Conservation (phyloP, 2,113 vertebrate species). For the Kryptolebias marmoratus region DNA sequence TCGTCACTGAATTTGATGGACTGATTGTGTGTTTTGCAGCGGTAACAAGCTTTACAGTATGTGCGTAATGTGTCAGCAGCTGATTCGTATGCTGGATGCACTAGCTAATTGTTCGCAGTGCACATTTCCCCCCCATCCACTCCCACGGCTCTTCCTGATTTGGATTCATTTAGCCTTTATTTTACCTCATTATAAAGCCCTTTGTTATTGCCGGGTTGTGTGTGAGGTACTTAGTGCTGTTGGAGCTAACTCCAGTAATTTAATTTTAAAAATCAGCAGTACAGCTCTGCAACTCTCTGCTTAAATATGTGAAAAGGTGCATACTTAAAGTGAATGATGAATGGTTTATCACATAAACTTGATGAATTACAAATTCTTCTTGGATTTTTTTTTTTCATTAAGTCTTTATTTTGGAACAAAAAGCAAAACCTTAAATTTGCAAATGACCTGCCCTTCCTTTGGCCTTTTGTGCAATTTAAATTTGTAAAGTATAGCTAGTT, state of each 20-base stretch:
- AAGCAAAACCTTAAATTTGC: slow-evolving; percentile 29
- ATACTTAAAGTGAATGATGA: slow-evolving; percentile 40
- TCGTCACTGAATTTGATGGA: slow-evolving; percentile 55
- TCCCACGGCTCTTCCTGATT: slow-evolving; percentile 71
- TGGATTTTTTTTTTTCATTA: slow-evolving; percentile 36
- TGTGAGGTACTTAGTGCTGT: slow-evolving; percentile 66
- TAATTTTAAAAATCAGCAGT: slow-evolving; percentile 60
- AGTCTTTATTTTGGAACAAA: slow-evolving; percentile 2
- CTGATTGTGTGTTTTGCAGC: slow-evolving; percentile 61
- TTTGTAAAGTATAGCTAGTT: slow-evolving; percentile 33
- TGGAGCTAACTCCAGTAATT: slow-evolving; percentile 73
- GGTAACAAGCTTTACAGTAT: slow-evolving; percentile 75
- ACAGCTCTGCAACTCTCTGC: slow-evolving; percentile 13
- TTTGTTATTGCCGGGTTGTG: slow-evolving; percentile 68
- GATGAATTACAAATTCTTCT: not conserved
- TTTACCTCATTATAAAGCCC: slow-evolving; percentile 74
- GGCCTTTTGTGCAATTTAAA: slow-evolving; percentile 56
- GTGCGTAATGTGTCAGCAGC: slow-evolving; percentile 54
- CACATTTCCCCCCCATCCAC: slow-evolving; percentile 48
- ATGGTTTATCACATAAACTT: slow-evolving; percentile 19
- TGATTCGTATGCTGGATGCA: slow-evolving; percentile 71
- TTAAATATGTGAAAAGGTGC: slow-evolving; percentile 30
- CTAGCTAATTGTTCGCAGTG: slow-evolving; percentile 71
- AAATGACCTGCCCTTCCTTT: slow-evolving; percentile 29
- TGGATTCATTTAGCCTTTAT: slow-evolving; percentile 77